Evolutionary conservation across 2,113 vertebrate species (phyloP).

Genomic region (Ochotona princeps): DNA sequence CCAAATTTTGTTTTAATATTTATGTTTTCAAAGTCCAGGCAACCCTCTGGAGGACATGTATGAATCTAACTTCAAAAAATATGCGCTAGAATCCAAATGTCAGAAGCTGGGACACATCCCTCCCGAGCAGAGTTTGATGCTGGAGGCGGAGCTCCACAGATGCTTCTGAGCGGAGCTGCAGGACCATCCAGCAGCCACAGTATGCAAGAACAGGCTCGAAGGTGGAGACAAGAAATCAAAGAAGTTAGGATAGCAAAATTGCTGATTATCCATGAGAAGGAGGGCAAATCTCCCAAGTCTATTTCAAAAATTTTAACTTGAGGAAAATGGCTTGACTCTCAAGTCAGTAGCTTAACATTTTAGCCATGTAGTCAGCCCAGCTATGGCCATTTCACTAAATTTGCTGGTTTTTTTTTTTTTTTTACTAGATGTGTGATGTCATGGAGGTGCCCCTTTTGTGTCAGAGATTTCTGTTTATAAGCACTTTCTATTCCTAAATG

Average conservation of each 20-base stretch:
- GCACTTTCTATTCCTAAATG: not conserved
- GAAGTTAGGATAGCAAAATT: not conserved
- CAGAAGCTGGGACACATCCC: not conserved
- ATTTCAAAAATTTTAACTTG: not conserved
- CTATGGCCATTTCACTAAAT: not conserved
- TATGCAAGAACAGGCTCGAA: not conserved
- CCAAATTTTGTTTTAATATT: slow-evolving; percentile 53
- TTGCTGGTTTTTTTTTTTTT: not conserved
- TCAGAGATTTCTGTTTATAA: not conserved
- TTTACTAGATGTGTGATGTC: not conserved
- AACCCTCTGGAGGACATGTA: not conserved
- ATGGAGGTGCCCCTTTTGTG: not conserved
- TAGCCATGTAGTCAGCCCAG: too few relatives aligned
- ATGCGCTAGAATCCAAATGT: not conserved
- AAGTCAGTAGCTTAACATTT: not conserved
- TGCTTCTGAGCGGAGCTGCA: not conserved
- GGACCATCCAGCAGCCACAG: not conserved
- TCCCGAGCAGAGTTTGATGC: not conserved
- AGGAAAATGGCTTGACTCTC: not conserved
- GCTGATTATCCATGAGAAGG: not conserved
- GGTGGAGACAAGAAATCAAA: not conserved
- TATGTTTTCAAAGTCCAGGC: slow-evolving; percentile 17
- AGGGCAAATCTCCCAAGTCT: not conserved
- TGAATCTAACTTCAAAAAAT: slow-evolving; percentile 28
- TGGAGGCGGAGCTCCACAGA: not conserved